phyloP scores from a whole-genome alignment of 2,113 vertebrate species.

The Tyto alba region DNA sequence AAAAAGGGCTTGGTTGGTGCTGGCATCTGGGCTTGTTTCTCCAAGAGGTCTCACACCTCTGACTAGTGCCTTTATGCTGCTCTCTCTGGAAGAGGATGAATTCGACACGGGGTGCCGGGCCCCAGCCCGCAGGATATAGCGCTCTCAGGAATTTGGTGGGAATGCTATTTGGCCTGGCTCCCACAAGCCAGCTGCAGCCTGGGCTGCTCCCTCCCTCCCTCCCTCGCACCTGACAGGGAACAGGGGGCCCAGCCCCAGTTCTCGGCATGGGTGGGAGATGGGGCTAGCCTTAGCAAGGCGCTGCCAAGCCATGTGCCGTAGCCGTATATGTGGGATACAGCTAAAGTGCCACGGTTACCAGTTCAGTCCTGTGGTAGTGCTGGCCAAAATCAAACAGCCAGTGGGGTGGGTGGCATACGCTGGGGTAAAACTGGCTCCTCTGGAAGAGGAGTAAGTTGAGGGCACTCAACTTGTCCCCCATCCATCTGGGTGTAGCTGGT shows the following conservation, averaged over 20 bases:
- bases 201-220: not conserved
- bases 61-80: not conserved
- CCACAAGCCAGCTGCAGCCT: not conserved
- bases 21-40: not conserved
- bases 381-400: not conserved
- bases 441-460: not conserved
- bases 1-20: not conserved
- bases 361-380: not conserved
- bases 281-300: not conserved
- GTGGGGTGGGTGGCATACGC: not conserved
- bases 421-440: not conserved
- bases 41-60: not conserved
- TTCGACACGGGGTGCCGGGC: not conserved
- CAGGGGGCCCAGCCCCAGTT: not conserved
- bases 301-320: accelerated
- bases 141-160: not conserved
- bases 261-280: not conserved
- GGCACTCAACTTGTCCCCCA: not conserved
- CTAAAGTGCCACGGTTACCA: accelerated
- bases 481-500: not conserved
- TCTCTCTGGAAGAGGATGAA: not conserved
- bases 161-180: not conserved
- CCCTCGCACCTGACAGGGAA: not conserved
- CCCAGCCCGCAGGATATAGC: not conserved
- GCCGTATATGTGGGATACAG: not conserved